Evolutionary conservation across 2,888 invertebrate genomes (phyloP), one percentile per base, ranked within the genome.

Genomic region (Amaurobius ferox): DNA sequence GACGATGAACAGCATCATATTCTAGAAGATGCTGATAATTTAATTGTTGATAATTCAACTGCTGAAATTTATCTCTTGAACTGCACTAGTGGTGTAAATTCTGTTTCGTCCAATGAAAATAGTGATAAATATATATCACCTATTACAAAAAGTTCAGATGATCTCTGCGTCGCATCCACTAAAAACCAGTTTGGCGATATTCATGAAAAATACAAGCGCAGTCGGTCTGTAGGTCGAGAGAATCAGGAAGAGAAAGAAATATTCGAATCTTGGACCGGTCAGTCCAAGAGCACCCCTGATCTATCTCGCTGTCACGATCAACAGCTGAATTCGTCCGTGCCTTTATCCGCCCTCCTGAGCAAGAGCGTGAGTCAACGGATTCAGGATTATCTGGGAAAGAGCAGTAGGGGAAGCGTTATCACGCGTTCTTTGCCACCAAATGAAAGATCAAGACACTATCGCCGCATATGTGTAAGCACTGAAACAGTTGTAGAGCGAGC

Each of bases 271-370:
- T 39, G 40, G 23, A 30, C n/a, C 13, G 30, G 35, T 19, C 86
- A 86, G 26, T 86, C 87, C 0, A 87, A 81, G 29, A 87, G 87
- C 32, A 81, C 87, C 6, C 87, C 87, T 6, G 87, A 87, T 62
- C 26, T 87, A 0, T 55, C 77, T 13, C 64, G 73, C 2, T 86
- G 86, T 29, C 79, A 79, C 55, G 85, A 85, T 9, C 78, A 79
- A 26, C 72, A 23, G 26, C 61, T 32, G 7, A 35, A 67, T 28
- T 79, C 86, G 1, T 71, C 74, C 7, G 29, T 61, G 0, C 87
- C 87, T 1, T 29, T 87, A 0, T 83, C 87, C 0, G 83, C 79
- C 1, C 61, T 78, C 7, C 44, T 87, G 6, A 79, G 83, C 44
- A 87, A 83, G 32, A 83, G 83, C 28, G 87, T 87, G 5, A 83